Conservation (phyloP, 2,888 invertebrate species). For the Nemapogon koenigi region DNA sequence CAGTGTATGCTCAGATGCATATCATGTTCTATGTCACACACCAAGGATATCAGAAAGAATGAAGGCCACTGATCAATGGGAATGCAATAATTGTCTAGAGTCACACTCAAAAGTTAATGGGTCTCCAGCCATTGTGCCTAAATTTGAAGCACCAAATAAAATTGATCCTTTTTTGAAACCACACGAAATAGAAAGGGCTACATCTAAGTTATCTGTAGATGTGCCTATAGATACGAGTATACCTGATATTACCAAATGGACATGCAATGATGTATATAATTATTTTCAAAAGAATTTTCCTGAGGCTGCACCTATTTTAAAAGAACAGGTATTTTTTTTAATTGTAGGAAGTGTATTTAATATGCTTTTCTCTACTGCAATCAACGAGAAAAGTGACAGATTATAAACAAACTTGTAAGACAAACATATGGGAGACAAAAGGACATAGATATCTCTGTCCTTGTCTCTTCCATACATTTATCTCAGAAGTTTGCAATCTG, state of each 20-base stretch:
- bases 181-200: conserved; percentile 48
- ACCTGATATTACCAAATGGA: conserved; percentile 85
- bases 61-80: conserved; percentile 71
- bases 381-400: too few species aligned
- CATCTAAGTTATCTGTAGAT: conserved; percentile 42
- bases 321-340: conserved; percentile 70
- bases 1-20: conserved; percentile 83
- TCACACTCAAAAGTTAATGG: conserved; percentile 30
- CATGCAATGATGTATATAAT: conserved; percentile 79
- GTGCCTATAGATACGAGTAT: conserved; percentile 68
- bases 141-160: conserved; percentile 19
- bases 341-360: too few species aligned
- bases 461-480: too few species aligned
- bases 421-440: too few species aligned
- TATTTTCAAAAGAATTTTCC: conserved; percentile 82
- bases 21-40: conserved; percentile 81
- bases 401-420: too few species aligned
- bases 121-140: conserved; percentile 38
- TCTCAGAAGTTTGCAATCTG: too few species aligned
- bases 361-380: too few species aligned
- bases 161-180: conserved; percentile 52
- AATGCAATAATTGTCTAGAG: conserved; percentile 71
- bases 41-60: conserved; percentile 68
- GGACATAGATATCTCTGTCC: too few species aligned
- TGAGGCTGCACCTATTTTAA: conserved; percentile 80